A percentile compares a stretch with the other conserved stretches of the same genome.
These are phyloP conservation scores for Phengaris alcon DNA, from an alignment of 2,888 invertebrate species.

Conservation along the genomic window DNA sequence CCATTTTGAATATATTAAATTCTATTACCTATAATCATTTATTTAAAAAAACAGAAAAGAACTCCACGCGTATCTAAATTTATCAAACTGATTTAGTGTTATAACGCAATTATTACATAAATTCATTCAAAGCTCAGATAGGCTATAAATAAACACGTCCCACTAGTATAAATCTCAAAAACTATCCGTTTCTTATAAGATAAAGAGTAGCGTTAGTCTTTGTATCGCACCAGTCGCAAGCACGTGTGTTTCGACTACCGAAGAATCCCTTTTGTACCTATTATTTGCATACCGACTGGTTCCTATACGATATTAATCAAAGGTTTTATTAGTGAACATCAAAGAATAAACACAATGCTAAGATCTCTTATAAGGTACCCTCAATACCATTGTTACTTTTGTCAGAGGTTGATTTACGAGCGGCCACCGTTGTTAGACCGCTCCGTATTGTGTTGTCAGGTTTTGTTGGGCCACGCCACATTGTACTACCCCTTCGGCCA, in stretches of 20 bases:
- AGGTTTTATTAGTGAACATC: slow-evolving; percentile 80
- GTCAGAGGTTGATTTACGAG: slow-evolving; percentile 78
- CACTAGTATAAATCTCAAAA: slow-evolving; percentile 24
- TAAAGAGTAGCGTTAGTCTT: slow-evolving; percentile 71
- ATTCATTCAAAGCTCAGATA: slow-evolving; percentile 29
- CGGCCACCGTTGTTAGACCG: slow-evolving; percentile 77
- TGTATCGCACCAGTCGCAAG: slow-evolving; percentile 54
- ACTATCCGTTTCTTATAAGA: slow-evolving; percentile 50
- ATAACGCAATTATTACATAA: slow-evolving; percentile 25
- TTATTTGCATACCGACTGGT: slow-evolving; percentile 79
- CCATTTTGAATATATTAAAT: slow-evolving; percentile 24
- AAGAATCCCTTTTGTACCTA: slow-evolving; percentile 64
- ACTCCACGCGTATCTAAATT: not conserved
- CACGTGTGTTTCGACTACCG: slow-evolving; percentile 74
- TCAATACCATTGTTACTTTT: slow-evolving; percentile 79
- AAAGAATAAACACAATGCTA: slow-evolving; percentile 77
- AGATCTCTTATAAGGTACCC: slow-evolving; percentile 80
- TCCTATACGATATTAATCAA: slow-evolving; percentile 79
- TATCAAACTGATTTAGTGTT: slow-evolving; percentile 25
- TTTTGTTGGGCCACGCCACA: slow-evolving; percentile 77
- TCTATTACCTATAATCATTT: slow-evolving; percentile 18
- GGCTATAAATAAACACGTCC: slow-evolving; percentile 26
- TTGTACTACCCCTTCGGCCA: slow-evolving; percentile 75
- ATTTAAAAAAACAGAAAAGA: not conserved
- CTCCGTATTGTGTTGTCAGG: slow-evolving; percentile 76